Percentiles rank a stretch among this genome's conserved stretches.
Conservation (phyloP, 2,113 vertebrate species). For the Penelope pileata region DNA sequence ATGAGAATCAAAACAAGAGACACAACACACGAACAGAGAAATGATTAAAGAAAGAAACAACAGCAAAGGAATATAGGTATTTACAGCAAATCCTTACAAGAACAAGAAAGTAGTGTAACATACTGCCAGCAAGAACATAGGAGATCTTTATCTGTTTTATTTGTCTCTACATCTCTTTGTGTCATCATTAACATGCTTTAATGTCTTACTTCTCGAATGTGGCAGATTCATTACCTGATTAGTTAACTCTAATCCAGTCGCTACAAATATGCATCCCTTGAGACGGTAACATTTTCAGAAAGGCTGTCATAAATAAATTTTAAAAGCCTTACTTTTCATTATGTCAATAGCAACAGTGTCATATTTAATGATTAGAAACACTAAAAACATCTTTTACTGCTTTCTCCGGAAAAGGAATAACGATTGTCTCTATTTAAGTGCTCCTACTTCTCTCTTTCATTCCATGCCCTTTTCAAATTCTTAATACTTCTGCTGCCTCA, state of each 20-base stretch:
- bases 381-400: not conserved
- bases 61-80: not conserved
- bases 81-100: not conserved
- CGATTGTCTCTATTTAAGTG: not conserved
- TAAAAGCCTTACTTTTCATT: not conserved
- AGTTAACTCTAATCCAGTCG: not conserved
- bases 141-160: not conserved
- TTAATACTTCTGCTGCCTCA: not conserved
- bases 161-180: not conserved
- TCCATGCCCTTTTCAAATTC: not conserved
- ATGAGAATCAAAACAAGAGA: conserved; percentile 11
- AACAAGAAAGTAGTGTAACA: not conserved
- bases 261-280: fast-evolving
- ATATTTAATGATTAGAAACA: not conserved
- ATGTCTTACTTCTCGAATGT: not conserved
- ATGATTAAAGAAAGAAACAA: conserved; percentile 45
- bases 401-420: not conserved
- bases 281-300: not conserved
- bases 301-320: not conserved
- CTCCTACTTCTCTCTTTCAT: not conserved
- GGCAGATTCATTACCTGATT: not conserved
- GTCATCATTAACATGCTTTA: not conserved
- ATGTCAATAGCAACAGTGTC: not conserved
- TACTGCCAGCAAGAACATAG: not conserved
- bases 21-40: conserved; percentile 37